Conservation (phyloP, 2,888 invertebrate genomes). For the Ypsolopha scabrella region DNA sequence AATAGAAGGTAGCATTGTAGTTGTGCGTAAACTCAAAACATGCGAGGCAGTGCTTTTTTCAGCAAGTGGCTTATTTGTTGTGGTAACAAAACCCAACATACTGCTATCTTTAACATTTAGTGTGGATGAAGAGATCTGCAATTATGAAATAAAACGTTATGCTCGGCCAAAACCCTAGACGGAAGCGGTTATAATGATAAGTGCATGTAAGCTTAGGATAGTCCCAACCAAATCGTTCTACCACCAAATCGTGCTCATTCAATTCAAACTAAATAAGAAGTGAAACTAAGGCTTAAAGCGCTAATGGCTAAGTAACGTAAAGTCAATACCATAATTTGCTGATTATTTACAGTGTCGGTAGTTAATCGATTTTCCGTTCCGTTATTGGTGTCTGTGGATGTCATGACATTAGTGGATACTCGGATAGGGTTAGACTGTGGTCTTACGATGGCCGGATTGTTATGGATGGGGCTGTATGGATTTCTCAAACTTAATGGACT, state of each 20-base stretch:
- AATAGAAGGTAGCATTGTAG: constrained; percentile 71
- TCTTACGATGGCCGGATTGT: constrained; percentile 68
- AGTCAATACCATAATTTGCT: constrained; percentile 64
- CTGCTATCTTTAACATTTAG: constrained; percentile 63
- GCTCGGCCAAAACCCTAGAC: constrained; percentile 33
- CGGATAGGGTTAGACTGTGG: constrained; percentile 70
- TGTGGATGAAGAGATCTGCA: constrained; percentile 66
- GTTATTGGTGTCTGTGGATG: constrained; percentile 68
- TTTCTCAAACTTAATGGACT: constrained; percentile 71
- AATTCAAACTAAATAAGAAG: constrained; percentile 8
- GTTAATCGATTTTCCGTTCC: constrained; percentile 65
- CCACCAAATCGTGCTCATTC: constrained; percentile 21
- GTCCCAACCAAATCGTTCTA: constrained; percentile 21
- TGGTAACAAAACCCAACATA: constrained; percentile 58
- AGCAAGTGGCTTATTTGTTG: constrained; percentile 54
- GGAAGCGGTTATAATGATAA: constrained; percentile 35
- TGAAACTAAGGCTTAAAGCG: constrained; percentile 13
- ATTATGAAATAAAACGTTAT: constrained; percentile 63
- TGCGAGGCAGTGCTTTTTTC: constrained; percentile 69
- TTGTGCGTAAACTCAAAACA: constrained; percentile 67
- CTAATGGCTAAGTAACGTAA: constrained; percentile 57
- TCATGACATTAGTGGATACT: constrained; percentile 77
- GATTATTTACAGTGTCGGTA: constrained; percentile 69
- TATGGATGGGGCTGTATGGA: constrained; percentile 72
- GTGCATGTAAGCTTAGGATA: constrained; percentile 45